These are phyloP conservation scores for Sander vitreus DNA, from an alignment of 2,113 vertebrate species.

Conservation along the genomic window DNA sequence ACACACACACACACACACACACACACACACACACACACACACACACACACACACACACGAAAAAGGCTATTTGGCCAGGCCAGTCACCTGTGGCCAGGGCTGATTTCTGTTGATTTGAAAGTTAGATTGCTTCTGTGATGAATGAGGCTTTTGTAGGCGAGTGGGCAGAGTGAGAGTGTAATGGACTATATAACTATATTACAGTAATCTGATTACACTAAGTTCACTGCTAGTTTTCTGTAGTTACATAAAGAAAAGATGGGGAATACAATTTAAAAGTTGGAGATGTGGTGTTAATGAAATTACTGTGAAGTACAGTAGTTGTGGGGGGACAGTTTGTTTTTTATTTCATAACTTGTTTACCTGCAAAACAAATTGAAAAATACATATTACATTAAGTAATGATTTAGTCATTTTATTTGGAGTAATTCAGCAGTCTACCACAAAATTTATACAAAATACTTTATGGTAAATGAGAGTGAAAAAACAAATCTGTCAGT, in stretches of 20 bases:
- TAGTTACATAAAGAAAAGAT: neutral
- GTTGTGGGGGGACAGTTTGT: neutral
- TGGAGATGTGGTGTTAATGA: neutral
- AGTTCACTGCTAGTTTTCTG: neutral
- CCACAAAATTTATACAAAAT: conserved; percentile 12
- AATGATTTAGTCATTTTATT: neutral
- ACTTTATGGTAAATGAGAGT: conserved; percentile 30
- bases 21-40: conserved; percentile 26
- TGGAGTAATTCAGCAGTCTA: neutral
- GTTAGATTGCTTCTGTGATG: conserved; percentile 70
- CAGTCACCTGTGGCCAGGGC: conserved; percentile 73
- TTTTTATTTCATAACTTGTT: neutral
- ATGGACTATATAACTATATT: conserved; percentile 29
- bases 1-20: conserved; percentile 30
- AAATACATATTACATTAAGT: neutral
- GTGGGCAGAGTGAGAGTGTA: conserved; percentile 18
- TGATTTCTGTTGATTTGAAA: conserved; percentile 76
- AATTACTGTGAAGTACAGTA: neutral
- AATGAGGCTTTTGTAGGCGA: conserved; percentile 46
- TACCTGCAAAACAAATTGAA: neutral
- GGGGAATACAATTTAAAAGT: neutral
- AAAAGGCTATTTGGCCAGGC: conserved; percentile 74
- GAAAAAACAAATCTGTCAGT: conserved; percentile 53
- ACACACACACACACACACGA: conserved; percentile 6
- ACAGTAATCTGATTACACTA: conserved; percentile 19